phyloP scores from a whole-genome alignment of 2,797 vertebrate genomes.

The Stomatorhinus walkeri region DNA sequence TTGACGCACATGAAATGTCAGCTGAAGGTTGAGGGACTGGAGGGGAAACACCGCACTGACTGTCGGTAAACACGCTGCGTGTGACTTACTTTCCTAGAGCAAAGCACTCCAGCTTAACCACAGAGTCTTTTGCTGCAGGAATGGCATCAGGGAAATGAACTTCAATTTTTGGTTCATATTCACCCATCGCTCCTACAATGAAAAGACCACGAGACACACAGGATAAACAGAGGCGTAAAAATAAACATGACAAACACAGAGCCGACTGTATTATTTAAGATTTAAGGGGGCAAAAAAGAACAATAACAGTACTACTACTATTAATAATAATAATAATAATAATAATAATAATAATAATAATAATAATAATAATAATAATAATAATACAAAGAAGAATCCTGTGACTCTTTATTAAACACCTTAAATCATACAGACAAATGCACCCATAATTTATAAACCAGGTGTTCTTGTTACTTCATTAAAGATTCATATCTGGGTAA shows the following conservation, averaged over 20 bases:
- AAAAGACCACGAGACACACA: constrained; percentile 39
- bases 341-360: background rate
- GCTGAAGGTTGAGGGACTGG: background rate
- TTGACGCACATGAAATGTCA: background rate
- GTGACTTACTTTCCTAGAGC: constrained; percentile 92
- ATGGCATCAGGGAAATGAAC: constrained; percentile 87
- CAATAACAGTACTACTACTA: background rate
- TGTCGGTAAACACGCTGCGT: constrained; percentile 22
- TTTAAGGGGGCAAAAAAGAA: background rate
- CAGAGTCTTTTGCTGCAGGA: constrained; percentile 82
- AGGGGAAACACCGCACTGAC: background rate
- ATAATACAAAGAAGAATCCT: background rate
- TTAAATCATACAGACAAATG: background rate
- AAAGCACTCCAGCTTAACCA: constrained; percentile 87
- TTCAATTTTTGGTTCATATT: constrained; percentile 98
- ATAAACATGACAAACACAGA: background rate
- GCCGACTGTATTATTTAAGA: background rate
- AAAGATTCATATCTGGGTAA: constrained; percentile 48
- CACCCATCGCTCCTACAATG: constrained; percentile 81
- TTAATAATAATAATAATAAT: background rate
- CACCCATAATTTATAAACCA: constrained; percentile 52
- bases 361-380: background rate
- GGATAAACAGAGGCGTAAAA: background rate
- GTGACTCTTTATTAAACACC: background rate
- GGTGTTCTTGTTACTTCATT: constrained; percentile 40